These are phyloP conservation scores for Poecilia latipinna DNA, from an alignment of 2,113 vertebrate genomes.

Conservation along the genomic window DNA sequence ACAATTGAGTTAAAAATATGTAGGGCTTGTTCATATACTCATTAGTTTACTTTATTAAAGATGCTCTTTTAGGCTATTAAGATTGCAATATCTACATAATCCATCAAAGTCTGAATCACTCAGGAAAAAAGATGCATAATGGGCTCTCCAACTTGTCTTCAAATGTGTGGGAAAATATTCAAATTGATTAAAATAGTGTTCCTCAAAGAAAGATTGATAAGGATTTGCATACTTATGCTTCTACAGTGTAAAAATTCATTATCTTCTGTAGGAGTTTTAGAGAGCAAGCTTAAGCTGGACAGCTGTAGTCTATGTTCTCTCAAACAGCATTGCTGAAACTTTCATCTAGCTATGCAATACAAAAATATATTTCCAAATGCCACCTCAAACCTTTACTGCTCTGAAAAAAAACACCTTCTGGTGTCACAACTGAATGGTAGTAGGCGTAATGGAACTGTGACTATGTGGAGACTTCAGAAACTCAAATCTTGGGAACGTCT, in stretches of 20 bases:
- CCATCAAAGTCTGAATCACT: background rate
- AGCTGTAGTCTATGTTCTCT: background rate
- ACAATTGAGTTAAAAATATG: too few species aligned
- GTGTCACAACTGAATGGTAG: too few species aligned
- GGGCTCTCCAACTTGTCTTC: background rate
- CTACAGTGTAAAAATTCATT: background rate
- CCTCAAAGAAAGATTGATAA: background rate
- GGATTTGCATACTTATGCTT: background rate
- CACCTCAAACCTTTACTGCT: background rate
- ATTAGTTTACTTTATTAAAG: background rate
- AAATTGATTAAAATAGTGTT: background rate
- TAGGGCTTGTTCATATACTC: background rate
- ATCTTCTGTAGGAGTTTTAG: background rate
- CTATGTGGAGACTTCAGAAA: too few species aligned
- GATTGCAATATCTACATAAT: background rate
- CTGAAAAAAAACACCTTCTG: background rate
- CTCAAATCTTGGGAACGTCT: too few species aligned
- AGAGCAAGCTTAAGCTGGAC: background rate
- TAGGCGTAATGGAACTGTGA: too few species aligned
- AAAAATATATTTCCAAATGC: background rate
- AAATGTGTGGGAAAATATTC: background rate
- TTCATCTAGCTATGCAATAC: background rate
- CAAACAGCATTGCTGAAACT: background rate
- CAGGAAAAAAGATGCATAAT: background rate
- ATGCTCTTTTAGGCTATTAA: background rate